Base-by-base conservation (phyloP, 2,797 vertebrate species). In the Argyrosomus regius region DNA sequence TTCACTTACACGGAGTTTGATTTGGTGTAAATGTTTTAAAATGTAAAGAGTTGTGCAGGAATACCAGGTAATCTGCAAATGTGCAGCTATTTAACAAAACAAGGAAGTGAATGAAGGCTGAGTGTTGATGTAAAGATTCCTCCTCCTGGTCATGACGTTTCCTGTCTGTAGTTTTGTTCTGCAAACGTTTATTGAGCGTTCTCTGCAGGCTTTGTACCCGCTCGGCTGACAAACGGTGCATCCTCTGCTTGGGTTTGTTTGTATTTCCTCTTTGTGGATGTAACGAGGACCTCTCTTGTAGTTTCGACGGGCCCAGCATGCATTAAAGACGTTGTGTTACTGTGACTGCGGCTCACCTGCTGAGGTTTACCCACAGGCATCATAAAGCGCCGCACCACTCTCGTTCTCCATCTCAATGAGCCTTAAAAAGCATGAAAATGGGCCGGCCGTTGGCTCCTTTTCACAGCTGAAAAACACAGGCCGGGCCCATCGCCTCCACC, bases 391-490 rank as follows among this genome's bases (percentile, higher is more conserved):
- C 3, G 62, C 79, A 72, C 26, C 7, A 52, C 88, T 84, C 85
- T 81, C 79, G 16, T 78, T 92, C 88, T 90, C 82, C 90, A 87
- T 83, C 75, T 94, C 88, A 95, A 95, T 89, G 90, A 87, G 87
- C 81, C 79, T 84, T 95, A 92, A 93, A 87, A 87, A 89, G 93
- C 93, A 86, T 90, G 92, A 93, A 93, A 93, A 89, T 80, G 75
- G 86, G 86, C 84, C 83, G 81, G 70, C 73, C 72, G 88, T 77
- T 75, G 82, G 52, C 65, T 85, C 77, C 85, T 74, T 94, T 95
- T 93, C 84, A 92, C 81, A 41, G 70, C 82, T 88, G 76, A 85
- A 90, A 90, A 93, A 8, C 35, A 91, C 87, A 90, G 87, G 75
- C 87, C 39, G 81, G 77, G 68, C 81, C 89, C 80, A 79, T 88